Evolutionary conservation across 1,140 invertebrate genomes (phyloP).

Genomic region (Bathynomus jamesi): DNA sequence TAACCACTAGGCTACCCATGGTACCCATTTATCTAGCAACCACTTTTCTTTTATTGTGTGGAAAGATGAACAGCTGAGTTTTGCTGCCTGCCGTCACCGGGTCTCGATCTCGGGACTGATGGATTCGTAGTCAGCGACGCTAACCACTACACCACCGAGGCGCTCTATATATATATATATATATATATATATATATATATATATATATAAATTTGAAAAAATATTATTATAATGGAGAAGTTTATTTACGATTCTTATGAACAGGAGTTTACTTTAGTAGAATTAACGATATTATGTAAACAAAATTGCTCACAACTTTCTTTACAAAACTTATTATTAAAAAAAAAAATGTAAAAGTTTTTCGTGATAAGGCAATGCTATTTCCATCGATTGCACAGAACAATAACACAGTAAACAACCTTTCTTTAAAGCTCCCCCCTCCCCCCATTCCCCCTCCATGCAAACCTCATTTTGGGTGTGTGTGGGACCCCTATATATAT

Average conservation of each 20-base stretch:
- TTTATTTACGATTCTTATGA: not conserved
- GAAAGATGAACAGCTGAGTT: too few species aligned
- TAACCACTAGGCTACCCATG: too few species aligned
- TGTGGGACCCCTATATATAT: too few species aligned
- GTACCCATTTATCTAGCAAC: too few species aligned
- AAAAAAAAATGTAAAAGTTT: too few species aligned
- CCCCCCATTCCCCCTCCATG: too few species aligned
- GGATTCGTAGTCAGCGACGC: too few species aligned
- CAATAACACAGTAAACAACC: constrained; percentile 1
- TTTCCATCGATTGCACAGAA: not conserved
- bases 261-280: not conserved
- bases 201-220: not conserved
- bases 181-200: not conserved
- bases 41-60: too few species aligned
- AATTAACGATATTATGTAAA: not conserved
- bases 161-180: not conserved
- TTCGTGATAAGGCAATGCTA: not conserved
- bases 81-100: too few species aligned
- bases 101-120: too few species aligned
- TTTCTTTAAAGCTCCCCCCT: not conserved
- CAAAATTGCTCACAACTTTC: not conserved
- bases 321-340: not conserved
- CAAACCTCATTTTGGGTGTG: too few species aligned
- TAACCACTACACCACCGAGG: too few species aligned
- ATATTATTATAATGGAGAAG: not conserved